Base-by-base conservation (phyloP, 1,140 invertebrate genomes). In the Cyphomyrmex costatus region DNA sequence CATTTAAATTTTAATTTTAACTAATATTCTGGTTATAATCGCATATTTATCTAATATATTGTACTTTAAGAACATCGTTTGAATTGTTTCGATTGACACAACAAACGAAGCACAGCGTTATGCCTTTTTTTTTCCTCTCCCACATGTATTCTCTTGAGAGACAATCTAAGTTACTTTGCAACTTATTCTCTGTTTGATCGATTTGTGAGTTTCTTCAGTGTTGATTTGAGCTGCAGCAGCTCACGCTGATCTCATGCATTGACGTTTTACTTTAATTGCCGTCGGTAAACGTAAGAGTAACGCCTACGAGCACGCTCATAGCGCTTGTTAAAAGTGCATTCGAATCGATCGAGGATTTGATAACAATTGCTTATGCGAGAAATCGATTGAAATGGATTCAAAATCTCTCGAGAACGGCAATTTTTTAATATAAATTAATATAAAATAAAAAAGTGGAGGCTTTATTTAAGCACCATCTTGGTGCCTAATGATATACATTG, bases 341-440 rank as follows among this genome's bases (percentile, higher is more conserved):
- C 53, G 30, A 53, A 24, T 4, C 49, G 79, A 82, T 82, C 53
- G 6, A 16, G 46, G 10, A 2, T 10, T 33, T 21, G 79, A 83
- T 83, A 83, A 73, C 16, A 60, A 82, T 83, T 83, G 36, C 53
- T 8, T 49, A 83, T 16, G 51, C 65, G 36, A 36, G 68, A 83
- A 66, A 60, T 0, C 30, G 10, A 10, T 42, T 10, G 36, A 42
- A 36, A 61, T 61, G 24, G 68, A 36, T 27, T 46, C 2, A 5
- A 70, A 70, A 58, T 82, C 30, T 73, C 53, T 58, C 51, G 56
- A 70, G 16, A 8, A 65, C 21, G 14, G n/a, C 30, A 51, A 51
- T 79, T 36, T n/a, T 3, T 33, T 4, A 82, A 46, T 14, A 8
- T 10, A 42, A 42, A 42, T 42, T 42, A 42, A 42, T 42, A 10